Percentiles rank a stretch among this genome's conserved stretches.
Evolutionary conservation across 1,140 invertebrate species (phyloP).

Genomic region (Drosophila takahashii): DNA sequence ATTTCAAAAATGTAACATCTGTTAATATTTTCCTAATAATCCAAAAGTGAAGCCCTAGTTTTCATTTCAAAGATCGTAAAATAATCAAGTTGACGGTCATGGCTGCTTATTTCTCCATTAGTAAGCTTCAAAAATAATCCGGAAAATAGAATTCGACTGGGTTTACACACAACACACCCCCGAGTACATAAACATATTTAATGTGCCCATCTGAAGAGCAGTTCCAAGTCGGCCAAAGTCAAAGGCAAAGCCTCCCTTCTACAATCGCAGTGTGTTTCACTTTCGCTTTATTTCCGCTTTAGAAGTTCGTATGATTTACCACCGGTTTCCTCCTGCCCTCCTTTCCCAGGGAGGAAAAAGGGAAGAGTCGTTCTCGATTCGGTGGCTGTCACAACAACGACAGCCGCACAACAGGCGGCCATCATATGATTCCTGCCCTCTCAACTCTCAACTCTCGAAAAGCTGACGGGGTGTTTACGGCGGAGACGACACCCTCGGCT

Average conservation of each 20-base stretch:
- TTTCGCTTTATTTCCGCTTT: conserved; percentile 54
- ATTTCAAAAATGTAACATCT: background rate
- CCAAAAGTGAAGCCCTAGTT: background rate
- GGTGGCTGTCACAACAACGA: conserved; percentile 65
- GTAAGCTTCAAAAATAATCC: conserved; percentile 2
- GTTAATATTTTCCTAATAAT: background rate
- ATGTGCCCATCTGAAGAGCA: conserved; percentile 20
- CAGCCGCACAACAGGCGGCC: conserved; percentile 54
- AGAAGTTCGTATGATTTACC: conserved; percentile 54
- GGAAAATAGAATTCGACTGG: background rate
- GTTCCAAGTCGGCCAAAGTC: conserved; percentile 17
- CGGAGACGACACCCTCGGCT: conserved; percentile 51
- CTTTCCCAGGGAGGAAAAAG: conserved; percentile 9
- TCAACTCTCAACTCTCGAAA: conserved; percentile 7
- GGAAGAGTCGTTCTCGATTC: conserved; percentile 25
- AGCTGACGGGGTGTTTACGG: conserved; percentile 54
- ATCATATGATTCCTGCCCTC: conserved; percentile 73
- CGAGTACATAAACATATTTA: background rate
- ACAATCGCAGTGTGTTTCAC: conserved; percentile 47
- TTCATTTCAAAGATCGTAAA: background rate
- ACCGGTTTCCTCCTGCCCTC: conserved; percentile 19
- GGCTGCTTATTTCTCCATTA: background rate
- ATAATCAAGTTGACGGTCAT: background rate
- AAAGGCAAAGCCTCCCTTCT: conserved; percentile 27
- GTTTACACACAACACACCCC: conserved; percentile 1